Evolutionary conservation across 2,113 vertebrate species (phyloP), one percentile per base, ranked within the genome.

Genomic region (Misgurnus mizolepis): DNA sequence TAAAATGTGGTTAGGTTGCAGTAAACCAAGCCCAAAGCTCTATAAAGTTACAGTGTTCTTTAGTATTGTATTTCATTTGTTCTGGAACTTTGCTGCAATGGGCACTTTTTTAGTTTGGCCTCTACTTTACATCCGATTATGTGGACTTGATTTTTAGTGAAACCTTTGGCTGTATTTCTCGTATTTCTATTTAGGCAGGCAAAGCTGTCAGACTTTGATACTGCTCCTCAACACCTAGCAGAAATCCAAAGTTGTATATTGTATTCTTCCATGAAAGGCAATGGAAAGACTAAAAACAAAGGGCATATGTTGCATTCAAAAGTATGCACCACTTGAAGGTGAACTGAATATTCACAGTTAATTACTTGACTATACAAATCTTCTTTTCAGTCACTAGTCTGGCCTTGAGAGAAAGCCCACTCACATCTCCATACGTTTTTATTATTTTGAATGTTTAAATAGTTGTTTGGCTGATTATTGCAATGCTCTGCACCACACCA

Each of bases 71-170:
- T 85, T 87, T 69, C 75, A 2, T 78, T 84, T 82, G 82, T 85
- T 87, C 84, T 69, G 62, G 82, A n/a, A 78, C 72, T 76, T 84
- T 80, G 80, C 84, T 85, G 82, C 47, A 67, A 72, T 74, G 70
- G 45, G 78, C 84, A 85, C 27, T 84, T 82, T 85, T 45, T 39
- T 49, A 64, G 27, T 78, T n/a, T 73, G 14, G 50, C 69, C 47
- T 60, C 22, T 40, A 2, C 50, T 41, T 64, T 76, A 40, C 9
- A n/a, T 78, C 50, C 41, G 41, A 40, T 67, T 15, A 7, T 7
- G 47, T n/a, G 47, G 3, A 47, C 27, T 10, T 65, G 12, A 4
- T 17, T 12, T 27, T 80, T 22, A 39, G 18, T 34, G 3, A 71
- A 49, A 8, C n/a, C 7, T 17, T 66, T 70, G 27, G 60, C 40